phyloP scores from a whole-genome alignment of 1,140 invertebrate genomes.

The Ephestia elutella region DNA sequence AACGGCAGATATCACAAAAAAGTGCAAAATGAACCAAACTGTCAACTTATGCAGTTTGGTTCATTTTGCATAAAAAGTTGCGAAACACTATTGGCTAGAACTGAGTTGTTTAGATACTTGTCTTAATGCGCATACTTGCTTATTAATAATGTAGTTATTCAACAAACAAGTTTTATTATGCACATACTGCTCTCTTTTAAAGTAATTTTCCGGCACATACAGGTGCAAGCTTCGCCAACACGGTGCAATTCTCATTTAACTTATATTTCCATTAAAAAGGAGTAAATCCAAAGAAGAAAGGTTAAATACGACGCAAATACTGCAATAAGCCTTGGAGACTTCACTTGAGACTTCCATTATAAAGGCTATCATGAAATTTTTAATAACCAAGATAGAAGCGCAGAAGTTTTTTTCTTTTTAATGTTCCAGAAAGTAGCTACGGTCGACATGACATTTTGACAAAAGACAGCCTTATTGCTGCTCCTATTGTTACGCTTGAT shows the following conservation, averaged over 20 bases:
- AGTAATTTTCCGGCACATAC: not conserved
- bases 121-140: too few species aligned
- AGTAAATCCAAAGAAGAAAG: not conserved
- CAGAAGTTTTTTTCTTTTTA: not conserved
- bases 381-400: slow-evolving; percentile 2
- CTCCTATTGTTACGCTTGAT: not conserved
- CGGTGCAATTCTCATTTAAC: not conserved
- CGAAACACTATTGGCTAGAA: too few species aligned
- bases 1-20: too few species aligned
- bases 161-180: not conserved
- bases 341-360: slow-evolving; percentile 3
- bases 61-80: too few species aligned
- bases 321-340: not conserved
- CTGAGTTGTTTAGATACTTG: too few species aligned
- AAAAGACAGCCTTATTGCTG: not conserved
- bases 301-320: not conserved
- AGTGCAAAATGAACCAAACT: too few species aligned
- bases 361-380: slow-evolving; percentile 5
- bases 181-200: not conserved
- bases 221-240: not conserved
- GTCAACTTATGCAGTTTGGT: too few species aligned
- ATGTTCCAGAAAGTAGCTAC: not conserved
- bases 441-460: not conserved
- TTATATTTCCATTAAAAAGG: not conserved
- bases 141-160: too few species aligned